These are phyloP conservation scores for Gobio gobio DNA, from an alignment of 2,113 vertebrate genomes.

Conservation along the genomic window DNA sequence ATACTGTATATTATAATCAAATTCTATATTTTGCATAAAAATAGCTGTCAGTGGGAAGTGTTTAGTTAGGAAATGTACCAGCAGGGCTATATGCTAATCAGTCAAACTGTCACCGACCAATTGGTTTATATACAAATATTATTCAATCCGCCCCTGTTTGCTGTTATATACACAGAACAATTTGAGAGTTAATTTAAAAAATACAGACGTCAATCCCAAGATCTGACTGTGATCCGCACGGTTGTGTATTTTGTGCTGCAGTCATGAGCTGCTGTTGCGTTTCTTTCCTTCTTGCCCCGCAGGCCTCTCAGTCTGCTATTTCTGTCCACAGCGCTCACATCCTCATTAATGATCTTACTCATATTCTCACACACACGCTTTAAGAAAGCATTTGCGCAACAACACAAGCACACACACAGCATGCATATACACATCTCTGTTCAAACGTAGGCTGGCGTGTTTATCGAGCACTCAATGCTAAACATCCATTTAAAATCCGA, in stretches of 20 bases:
- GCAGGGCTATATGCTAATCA: neutral
- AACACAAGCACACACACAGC: neutral
- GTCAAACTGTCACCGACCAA: neutral
- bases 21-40: too few species aligned
- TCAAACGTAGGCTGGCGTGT: constrained; percentile 1
- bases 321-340: constrained; percentile 53
- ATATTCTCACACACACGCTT: constrained; percentile 17
- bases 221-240: neutral
- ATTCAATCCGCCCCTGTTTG: neutral
- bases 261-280: neutral
- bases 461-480: constrained; percentile 42
- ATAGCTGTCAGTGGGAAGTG: too few species aligned
- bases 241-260: neutral
- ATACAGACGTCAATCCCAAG: neutral
- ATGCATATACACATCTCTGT: constrained; percentile 6
- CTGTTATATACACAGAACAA: neutral
- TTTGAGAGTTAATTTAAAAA: neutral
- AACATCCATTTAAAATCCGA: constrained; percentile 54
- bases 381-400: neutral
- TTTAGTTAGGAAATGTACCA: neutral
- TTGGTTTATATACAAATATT: neutral
- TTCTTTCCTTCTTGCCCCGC: constrained; percentile 45
- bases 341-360: constrained; percentile 51
- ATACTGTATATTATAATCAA: too few species aligned
- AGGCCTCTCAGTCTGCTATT: constrained; percentile 59